Conservation (phyloP, 1,140 invertebrate genomes). For the Leptopilina clavipes region DNA sequence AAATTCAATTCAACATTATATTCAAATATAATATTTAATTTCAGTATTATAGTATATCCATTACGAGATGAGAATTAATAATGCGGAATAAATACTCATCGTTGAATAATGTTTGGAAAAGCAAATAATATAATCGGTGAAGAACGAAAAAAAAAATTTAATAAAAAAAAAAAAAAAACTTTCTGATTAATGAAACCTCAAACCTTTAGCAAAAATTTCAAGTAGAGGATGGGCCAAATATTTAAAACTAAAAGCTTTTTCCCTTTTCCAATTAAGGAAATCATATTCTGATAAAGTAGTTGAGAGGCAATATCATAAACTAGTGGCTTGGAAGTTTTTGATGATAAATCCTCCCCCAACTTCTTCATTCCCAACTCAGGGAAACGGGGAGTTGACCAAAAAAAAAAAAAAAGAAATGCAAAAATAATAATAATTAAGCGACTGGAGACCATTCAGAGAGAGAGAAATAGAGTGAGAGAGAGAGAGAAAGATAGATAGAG, state of each 20-base stretch:
- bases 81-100: neutral
- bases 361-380: neutral
- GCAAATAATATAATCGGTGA: constrained; percentile 9
- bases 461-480: too few relatives aligned
- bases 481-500: too few relatives aligned
- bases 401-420: constrained; percentile 34
- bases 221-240: neutral
- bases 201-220: neutral
- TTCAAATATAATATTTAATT: too few relatives aligned
- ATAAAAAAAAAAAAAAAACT: constrained; percentile 1
- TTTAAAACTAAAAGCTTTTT: neutral
- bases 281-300: neutral
- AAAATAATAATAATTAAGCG: constrained; percentile 52
- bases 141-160: too few relatives aligned
- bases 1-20: too few relatives aligned
- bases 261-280: constrained; percentile 12
- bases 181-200: constrained; percentile 23
- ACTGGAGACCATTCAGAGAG: constrained; percentile 45
- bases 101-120: neutral
- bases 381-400: neutral
- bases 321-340: neutral
- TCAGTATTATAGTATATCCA: too few relatives aligned
- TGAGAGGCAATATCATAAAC: neutral
- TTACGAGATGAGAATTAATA: neutral
- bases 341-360: neutral